Base-by-base conservation (phyloP, 2,113 vertebrate species). In the Hippolais icterina region DNA sequence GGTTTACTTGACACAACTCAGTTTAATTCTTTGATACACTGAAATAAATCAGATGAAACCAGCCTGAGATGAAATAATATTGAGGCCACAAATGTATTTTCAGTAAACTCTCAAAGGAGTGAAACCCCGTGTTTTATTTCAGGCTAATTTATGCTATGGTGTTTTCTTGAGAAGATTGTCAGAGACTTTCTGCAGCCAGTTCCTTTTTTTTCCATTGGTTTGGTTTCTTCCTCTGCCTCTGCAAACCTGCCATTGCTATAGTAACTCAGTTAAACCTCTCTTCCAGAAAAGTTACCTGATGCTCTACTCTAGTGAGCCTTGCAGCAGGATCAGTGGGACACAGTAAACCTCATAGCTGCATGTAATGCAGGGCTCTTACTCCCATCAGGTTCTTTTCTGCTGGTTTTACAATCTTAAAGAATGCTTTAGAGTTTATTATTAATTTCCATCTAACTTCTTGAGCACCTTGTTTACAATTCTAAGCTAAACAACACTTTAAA, bases 401-500 rank as follows among this genome's bases (percentile, higher is more conserved):
- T 69, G 46, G 54, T 92, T 97, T 97, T 95, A 92, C 54, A 69
- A 90, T 81, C 91, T 94, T 97, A 90, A 97, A 76, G 33, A 61
- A 89, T 90, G 37, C 27, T 88, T 17, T 44, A 53, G 76, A 74
- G 53, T 24, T 44, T 79, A 47, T 64, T 97, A 87, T 66, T 88
- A 94, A 88, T 60, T 96, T 96, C 70, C 84, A 90, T 69, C 31
- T 41, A 93, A 90, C 78, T 96, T 96, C 50, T 63, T 72, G 75
- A 85, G 59, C 2, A 15, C 27, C 47, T 41, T 90, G 25, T 44
- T 84, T 82, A 50, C 50, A 64, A 8, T 29, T 61, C 41, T 53
- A 33, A 56, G 53, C 46, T 89, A 81, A 89, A 61, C 6, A 47
- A 20, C 18, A 6, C 11, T 20, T 89, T 75, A 27, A 56, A 90